Percentiles rank a stretch among this genome's conserved stretches.
Conservation (phyloP, 30 jellyfish, hydroid and myxozoan genomes). For the Cassiopea andromeda region DNA sequence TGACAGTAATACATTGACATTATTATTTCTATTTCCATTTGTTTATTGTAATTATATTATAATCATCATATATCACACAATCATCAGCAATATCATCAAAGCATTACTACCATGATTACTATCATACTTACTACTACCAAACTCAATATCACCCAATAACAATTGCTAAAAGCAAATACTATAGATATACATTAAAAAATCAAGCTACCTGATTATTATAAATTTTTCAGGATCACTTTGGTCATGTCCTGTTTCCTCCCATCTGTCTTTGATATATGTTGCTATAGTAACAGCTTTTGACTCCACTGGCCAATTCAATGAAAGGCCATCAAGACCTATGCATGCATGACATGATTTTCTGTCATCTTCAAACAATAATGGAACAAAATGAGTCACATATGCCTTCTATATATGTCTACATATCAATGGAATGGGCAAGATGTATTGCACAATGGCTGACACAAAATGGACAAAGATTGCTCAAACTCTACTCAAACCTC, state of each 20-base stretch:
- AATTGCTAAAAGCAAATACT: not conserved
- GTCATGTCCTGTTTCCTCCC: slow-evolving; percentile 69
- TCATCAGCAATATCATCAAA: not conserved
- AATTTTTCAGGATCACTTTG: slow-evolving; percentile 25
- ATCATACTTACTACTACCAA: not conserved
- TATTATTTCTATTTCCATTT: too few species aligned
- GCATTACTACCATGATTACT: not conserved
- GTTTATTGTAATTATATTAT: not conserved
- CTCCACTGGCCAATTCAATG: slow-evolving; percentile 93
- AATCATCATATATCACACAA: not conserved
- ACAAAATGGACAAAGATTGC: too few species aligned
- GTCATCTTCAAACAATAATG: not conserved
- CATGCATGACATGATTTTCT: slow-evolving; percentile 59
- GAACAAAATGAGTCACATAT: too few species aligned
- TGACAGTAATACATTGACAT: too few species aligned
- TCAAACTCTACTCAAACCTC: too few species aligned
- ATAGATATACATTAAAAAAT: not conserved
- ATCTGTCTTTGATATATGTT: slow-evolving; percentile 79
- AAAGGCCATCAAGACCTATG: slow-evolving; percentile 81
- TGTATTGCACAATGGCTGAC: not conserved
- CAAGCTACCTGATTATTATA: slow-evolving; percentile 10
- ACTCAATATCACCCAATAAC: not conserved
- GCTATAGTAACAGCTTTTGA: slow-evolving; percentile 87
- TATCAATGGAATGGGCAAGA: not conserved
- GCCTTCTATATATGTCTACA: not conserved